Conservation (phyloP, 2,113 vertebrate species). For the cattle (Bos taurus) region ARS-UCD2.0 NC_037356.1:44041501-44042000, state of each 20-base stretch:
- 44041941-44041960: background rate
- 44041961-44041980: background rate
- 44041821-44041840: background rate
- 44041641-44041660: background rate
- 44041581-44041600: background rate
- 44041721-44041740: rapidly evolving
- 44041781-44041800: background rate
- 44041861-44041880: background rate
- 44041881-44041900: background rate
- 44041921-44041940: background rate
- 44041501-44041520: background rate
- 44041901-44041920: background rate
- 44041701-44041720: background rate
- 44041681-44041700: background rate
- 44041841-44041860: background rate
- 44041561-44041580: background rate
- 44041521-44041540: background rate
- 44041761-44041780: background rate
- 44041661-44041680: background rate
- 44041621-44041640: background rate
- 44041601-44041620: background rate
- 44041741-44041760: background rate
- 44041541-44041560: background rate
- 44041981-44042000: background rate
- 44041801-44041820: background rate